Evolutionary conservation across 1,140 invertebrate genomes (phyloP).

Genomic region (Drosophila triauraria): DNA sequence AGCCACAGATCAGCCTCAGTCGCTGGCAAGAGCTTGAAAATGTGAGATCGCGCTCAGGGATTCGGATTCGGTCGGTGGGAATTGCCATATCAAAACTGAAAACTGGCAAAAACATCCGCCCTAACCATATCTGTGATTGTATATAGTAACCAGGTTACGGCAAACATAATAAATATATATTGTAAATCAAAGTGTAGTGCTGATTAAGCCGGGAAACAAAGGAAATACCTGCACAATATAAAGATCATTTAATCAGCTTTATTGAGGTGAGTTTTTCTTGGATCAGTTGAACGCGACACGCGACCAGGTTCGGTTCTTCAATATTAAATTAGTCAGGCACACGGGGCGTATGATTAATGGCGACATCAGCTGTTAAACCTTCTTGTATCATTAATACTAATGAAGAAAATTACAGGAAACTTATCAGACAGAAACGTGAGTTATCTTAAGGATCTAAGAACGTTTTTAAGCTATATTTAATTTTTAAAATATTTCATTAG

Average conservation of each 20-base stretch:
- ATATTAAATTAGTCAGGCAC: slow-evolving; percentile 8
- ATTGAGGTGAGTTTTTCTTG: slow-evolving; percentile 57
- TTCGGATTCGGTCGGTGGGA: slow-evolving; percentile 32
- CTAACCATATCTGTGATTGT: slow-evolving; percentile 66
- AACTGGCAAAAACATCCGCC: slow-evolving; percentile 42
- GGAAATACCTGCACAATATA: slow-evolving; percentile 24
- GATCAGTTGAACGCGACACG: slow-evolving; percentile 45
- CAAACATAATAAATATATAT: slow-evolving; percentile 20
- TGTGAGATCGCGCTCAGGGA: slow-evolving; percentile 60
- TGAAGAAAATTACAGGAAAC: slow-evolving; percentile 2
- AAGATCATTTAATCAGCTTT: slow-evolving; percentile 46
- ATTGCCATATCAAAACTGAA: slow-evolving; percentile 29
- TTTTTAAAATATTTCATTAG: neutral
- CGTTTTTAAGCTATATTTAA: too few species aligned
- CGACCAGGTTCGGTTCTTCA: slow-evolving; percentile 51
- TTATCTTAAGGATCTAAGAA: neutral
- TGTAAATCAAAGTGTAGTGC: slow-evolving; percentile 24
- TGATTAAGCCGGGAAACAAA: slow-evolving; percentile 45
- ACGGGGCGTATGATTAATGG: slow-evolving; percentile 61
- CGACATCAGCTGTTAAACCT: slow-evolving; percentile 1
- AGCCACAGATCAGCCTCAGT: slow-evolving; percentile 51
- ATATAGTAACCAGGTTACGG: slow-evolving; percentile 43
- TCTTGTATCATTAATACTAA: slow-evolving; percentile 1
- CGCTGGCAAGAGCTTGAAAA: slow-evolving; percentile 65
- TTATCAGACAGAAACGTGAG: slow-evolving; percentile 4